Evolutionary conservation across 1,140 invertebrate genomes (phyloP).

Genomic region (Hycleus cichorii): DNA sequence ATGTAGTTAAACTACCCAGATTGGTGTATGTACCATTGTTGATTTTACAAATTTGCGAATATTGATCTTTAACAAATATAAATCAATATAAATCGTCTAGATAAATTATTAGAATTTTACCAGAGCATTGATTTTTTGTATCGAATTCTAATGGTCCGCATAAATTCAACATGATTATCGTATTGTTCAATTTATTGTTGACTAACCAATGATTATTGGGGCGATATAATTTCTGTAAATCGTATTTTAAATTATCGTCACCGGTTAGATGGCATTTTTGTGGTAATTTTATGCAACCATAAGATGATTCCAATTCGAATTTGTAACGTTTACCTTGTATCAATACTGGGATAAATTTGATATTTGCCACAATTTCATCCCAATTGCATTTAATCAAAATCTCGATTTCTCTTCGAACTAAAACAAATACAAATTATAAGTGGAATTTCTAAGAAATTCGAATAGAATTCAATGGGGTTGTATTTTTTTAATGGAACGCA

Average conservation of each 20-base stretch:
- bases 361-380: background rate
- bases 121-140: background rate
- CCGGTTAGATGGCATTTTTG: background rate
- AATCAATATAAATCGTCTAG: too few species aligned
- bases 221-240: background rate
- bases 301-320: conserved; percentile 5
- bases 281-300: conserved; percentile 4
- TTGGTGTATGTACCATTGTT: background rate
- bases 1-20: background rate
- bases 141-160: background rate
- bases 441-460: too few species aligned
- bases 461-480: too few species aligned
- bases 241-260: background rate
- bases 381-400: conserved; percentile 2
- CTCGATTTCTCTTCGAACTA: background rate
- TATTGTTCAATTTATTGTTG: background rate
- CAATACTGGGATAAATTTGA: background rate
- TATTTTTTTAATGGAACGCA: too few species aligned
- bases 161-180: background rate
- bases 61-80: conserved; percentile 1
- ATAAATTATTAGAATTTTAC: background rate
- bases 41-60: conserved; percentile 7
- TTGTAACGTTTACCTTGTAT: background rate
- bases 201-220: background rate
- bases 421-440: too few species aligned